These are phyloP conservation scores for Entomobrya proxima DNA, from an alignment of 2,888 invertebrate species.

Conservation along the genomic window DNA sequence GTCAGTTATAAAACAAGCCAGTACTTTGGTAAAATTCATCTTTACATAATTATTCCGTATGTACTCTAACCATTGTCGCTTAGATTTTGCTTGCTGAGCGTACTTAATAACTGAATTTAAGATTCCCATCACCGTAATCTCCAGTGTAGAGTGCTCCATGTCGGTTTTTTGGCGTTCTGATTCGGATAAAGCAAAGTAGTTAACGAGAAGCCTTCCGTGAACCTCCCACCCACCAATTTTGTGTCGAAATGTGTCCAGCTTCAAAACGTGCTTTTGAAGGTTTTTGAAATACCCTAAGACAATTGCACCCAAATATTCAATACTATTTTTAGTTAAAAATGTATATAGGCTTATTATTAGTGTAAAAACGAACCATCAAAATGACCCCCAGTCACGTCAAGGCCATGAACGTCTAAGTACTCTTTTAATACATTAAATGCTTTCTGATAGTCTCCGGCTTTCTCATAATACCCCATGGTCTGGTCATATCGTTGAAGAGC, in stretches of 20 bases:
- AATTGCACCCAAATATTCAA: too few relatives aligned
- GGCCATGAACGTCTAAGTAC: background rate
- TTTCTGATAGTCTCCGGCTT: background rate
- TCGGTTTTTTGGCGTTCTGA: too few relatives aligned
- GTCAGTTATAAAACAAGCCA: too few relatives aligned
- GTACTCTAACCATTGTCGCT: too few relatives aligned
- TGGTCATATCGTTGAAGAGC: background rate
- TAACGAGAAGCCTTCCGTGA: background rate
- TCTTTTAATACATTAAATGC: background rate
- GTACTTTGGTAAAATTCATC: too few relatives aligned
- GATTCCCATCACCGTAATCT: too few relatives aligned
- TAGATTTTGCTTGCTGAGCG: too few relatives aligned
- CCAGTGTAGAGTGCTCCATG: too few relatives aligned
- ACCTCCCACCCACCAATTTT: conserved; percentile 11
- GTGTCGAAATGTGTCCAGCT: background rate
- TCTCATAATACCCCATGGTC: background rate
- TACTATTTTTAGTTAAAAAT: too few relatives aligned
- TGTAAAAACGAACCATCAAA: background rate
- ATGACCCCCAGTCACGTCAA: background rate
- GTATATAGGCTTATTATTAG: background rate
- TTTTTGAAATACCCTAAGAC: background rate
- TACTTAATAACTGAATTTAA: too few relatives aligned
- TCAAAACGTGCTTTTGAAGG: background rate
- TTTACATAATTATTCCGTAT: too few relatives aligned
- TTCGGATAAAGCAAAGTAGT: background rate